phyloP scores from a whole-genome alignment of 2,113 vertebrate species.

The Cynopterus brachyotis region DNA sequence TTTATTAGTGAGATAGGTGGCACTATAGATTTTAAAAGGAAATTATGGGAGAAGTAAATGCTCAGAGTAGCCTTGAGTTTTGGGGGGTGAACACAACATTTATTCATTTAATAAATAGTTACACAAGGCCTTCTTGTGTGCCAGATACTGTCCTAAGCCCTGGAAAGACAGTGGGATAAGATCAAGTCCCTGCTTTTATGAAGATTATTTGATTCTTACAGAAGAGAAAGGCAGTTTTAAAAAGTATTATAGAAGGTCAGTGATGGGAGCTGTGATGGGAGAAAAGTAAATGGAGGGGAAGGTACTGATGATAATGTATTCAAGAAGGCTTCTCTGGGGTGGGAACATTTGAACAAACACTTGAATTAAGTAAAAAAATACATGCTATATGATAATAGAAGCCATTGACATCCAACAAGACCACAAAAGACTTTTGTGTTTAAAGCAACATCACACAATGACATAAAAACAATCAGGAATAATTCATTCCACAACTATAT shows the following conservation, averaged over 20 bases:
- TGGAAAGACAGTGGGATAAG: not conserved
- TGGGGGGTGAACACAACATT: not conserved
- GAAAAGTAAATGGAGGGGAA: not conserved
- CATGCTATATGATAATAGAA: not conserved
- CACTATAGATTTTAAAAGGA: not conserved
- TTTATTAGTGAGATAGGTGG: not conserved
- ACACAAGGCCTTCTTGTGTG: not conserved
- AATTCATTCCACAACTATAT: not conserved
- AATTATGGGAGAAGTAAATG: not conserved
- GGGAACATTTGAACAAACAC: not conserved
- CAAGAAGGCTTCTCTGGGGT: not conserved
- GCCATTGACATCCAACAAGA: constrained; percentile 9
- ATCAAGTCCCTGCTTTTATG: not conserved
- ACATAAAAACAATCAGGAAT: constrained; percentile 22
- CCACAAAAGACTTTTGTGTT: not conserved
- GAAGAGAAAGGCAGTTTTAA: not conserved
- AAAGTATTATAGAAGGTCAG: not conserved
- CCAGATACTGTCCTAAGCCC: not conserved
- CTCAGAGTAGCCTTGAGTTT: not conserved
- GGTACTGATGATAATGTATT: not conserved
- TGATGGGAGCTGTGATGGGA: not conserved
- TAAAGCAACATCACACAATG: not conserved
- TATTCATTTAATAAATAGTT: not conserved
- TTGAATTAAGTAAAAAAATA: not conserved
- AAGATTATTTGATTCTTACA: not conserved